Evolutionary conservation across 1,140 invertebrate species (phyloP).

Genomic region (Drosophila funebris): DNA sequence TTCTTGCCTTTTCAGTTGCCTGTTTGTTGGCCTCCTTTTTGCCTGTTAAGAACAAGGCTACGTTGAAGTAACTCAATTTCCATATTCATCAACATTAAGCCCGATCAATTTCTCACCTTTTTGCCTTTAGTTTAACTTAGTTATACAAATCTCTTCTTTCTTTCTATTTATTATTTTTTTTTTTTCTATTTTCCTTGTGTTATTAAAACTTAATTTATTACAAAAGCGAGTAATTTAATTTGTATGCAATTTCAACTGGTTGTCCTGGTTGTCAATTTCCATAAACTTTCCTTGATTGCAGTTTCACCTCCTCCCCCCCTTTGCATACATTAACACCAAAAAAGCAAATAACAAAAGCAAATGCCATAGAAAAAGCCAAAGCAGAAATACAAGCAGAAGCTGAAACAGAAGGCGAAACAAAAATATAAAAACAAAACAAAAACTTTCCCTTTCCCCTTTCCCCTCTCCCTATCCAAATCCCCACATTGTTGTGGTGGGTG

Average conservation of each 20-base stretch:
- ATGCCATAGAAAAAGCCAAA: background rate
- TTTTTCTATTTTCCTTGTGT: slow-evolving; percentile 10
- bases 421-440: background rate
- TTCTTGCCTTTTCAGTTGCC: slow-evolving; percentile 47
- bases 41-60: slow-evolving; percentile 71
- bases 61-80: slow-evolving; percentile 54
- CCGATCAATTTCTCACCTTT: slow-evolving; percentile 5
- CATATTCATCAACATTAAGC: slow-evolving; percentile 18
- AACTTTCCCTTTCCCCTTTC: too few species aligned
- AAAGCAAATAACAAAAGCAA: slow-evolving; percentile 1
- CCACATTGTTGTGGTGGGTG: too few species aligned
- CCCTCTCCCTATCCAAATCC: too few species aligned
- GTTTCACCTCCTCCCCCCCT: background rate
- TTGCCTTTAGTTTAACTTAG: slow-evolving; percentile 8
- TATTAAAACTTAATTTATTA: slow-evolving; percentile 77
- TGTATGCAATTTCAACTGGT: slow-evolving; percentile 63
- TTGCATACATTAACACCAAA: slow-evolving; percentile 26
- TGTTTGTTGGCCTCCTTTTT: slow-evolving; percentile 65
- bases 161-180: background rate
- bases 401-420: background rate
- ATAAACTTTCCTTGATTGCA: slow-evolving; percentile 56
- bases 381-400: background rate
- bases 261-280: slow-evolving; percentile 68
- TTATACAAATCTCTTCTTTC: background rate
- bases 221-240: slow-evolving; percentile 61